These are phyloP conservation scores for Entomyzon cyanotis DNA, from an alignment of 2,113 vertebrate genomes.

Conservation along the genomic window DNA sequence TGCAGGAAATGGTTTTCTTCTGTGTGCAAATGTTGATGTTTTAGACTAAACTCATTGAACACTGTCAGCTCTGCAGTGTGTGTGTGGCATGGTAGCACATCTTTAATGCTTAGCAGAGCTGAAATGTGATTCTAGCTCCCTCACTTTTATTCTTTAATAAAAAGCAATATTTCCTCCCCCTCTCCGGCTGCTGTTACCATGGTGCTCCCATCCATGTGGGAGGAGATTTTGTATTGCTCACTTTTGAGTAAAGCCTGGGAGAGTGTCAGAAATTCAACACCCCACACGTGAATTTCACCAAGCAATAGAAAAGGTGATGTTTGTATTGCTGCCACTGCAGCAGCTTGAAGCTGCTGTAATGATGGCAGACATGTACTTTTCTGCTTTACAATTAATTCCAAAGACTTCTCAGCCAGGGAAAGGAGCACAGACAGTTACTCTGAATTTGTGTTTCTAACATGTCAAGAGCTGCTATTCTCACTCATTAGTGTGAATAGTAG, in stretches of 20 bases:
- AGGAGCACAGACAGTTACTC: neutral
- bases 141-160: slow-evolving; percentile 6
- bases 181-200: slow-evolving; percentile 34
- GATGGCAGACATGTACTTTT: neutral
- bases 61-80: neutral
- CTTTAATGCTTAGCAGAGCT: neutral
- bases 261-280: neutral
- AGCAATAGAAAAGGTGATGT: neutral
- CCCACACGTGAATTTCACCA: neutral
- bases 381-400: neutral
- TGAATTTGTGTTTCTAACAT: neutral
- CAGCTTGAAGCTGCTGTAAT: neutral
- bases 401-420: neutral
- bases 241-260: slow-evolving; percentile 11
- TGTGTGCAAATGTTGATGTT: neutral
- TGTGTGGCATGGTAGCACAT: neutral
- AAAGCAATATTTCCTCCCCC: neutral
- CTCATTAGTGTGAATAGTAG: neutral
- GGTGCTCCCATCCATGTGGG: slow-evolving; percentile 20
- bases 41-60: neutral
- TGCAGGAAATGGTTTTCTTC: slow-evolving; percentile 4
- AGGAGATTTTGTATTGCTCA: slow-evolving; percentile 4
- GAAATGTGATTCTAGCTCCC: neutral
- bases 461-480: neutral
- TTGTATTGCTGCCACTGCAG: neutral